These are phyloP conservation scores for Strigamia crassipes DNA, from an alignment of 2,888 invertebrate species.

Conservation along the genomic window DNA sequence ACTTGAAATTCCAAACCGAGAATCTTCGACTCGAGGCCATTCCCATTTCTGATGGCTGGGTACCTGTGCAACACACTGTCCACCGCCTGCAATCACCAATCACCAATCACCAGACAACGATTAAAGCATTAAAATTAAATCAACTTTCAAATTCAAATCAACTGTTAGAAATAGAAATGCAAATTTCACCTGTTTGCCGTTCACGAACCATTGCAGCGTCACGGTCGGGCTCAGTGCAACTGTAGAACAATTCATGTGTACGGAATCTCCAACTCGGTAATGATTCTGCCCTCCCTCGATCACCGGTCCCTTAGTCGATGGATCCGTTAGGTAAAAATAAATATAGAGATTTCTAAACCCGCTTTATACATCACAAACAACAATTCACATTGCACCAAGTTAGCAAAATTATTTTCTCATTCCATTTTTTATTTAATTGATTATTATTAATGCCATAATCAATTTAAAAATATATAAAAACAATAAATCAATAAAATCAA, in stretches of 20 bases:
- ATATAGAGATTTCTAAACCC: not conserved
- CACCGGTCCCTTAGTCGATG: not conserved
- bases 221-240: constrained; percentile 29
- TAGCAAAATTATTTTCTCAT: too few species aligned
- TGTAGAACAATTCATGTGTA: constrained; percentile 45
- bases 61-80: constrained; percentile 8
- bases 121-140: too few species aligned
- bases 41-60: constrained; percentile 5
- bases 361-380: too few species aligned
- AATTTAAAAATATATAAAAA: too few species aligned
- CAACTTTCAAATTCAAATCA: not conserved
- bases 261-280: constrained; percentile 42
- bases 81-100: not conserved
- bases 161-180: not conserved
- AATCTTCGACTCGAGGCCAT: constrained; percentile 14
- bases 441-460: too few species aligned
- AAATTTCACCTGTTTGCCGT: constrained; percentile 38
- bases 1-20: constrained; percentile 26
- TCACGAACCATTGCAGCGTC: constrained; percentile 42
- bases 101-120: too few species aligned
- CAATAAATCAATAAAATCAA: too few species aligned
- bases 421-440: too few species aligned
- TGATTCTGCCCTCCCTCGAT: constrained; percentile 7
- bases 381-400: too few species aligned
- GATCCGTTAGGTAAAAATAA: constrained; percentile 26